Conservation (phyloP, 2,113 vertebrate species). For the Ceyx margarethae region DNA sequence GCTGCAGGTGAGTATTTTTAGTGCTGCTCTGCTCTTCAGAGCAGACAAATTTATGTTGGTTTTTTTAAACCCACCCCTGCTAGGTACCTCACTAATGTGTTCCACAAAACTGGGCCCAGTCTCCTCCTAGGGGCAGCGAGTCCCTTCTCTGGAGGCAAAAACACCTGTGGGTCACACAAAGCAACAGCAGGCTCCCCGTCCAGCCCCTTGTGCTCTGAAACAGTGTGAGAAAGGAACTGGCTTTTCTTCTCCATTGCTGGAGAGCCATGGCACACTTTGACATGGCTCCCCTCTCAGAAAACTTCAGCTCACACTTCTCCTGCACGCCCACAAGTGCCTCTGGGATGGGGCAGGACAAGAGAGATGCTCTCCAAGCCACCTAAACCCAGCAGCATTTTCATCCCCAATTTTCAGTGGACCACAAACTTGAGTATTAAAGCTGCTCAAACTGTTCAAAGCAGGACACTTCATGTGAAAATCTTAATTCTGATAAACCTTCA, state of each 20-base stretch:
- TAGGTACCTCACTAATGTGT: not conserved
- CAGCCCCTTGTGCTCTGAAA: not conserved
- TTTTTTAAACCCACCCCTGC: not conserved
- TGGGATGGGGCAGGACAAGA: not conserved
- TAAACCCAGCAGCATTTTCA: not conserved
- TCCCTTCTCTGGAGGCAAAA: not conserved
- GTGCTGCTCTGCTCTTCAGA: not conserved
- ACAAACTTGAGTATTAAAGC: not conserved
- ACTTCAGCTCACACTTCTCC: not conserved
- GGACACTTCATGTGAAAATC: not conserved
- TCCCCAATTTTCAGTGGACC: not conserved
- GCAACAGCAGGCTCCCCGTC: not conserved
- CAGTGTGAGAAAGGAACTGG: not conserved
- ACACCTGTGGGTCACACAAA: not conserved
- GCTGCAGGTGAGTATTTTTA: not conserved
- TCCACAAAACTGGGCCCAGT: not conserved
- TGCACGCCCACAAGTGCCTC: not conserved
- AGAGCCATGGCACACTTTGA: not conserved
- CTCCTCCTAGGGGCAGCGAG: not conserved
- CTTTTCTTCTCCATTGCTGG: not conserved
- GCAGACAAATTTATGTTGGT: not conserved
- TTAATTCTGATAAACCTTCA: not conserved
- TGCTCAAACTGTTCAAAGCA: not conserved
- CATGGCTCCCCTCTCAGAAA: not conserved
- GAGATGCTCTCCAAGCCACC: not conserved